These are phyloP conservation scores for Ctenodactylus gundi DNA, from an alignment of 2,113 vertebrate genomes.

Conservation along the genomic window DNA sequence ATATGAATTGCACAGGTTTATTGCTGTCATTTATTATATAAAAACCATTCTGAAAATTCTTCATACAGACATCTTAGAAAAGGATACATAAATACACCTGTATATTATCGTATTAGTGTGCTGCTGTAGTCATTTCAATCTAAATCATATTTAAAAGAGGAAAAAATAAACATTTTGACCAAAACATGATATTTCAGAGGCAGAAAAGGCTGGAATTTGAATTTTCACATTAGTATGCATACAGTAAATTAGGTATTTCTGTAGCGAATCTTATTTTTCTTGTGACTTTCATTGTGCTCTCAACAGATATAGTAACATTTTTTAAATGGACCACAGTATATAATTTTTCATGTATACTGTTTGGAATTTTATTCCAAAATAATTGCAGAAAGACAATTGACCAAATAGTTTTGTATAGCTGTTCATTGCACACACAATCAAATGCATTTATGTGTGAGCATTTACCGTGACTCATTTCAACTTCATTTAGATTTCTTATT, in stretches of 20 bases:
- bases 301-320: neutral
- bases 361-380: conserved; percentile 1
- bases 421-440: neutral
- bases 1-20: neutral
- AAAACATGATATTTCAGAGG: neutral
- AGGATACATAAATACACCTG: neutral
- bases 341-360: conserved; percentile 6
- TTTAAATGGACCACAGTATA: neutral
- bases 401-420: neutral
- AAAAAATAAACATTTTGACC: neutral
- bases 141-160: neutral
- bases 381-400: conserved; percentile 12
- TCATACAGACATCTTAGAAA: conserved; percentile 12
- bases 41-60: conserved; percentile 26
- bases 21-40: conserved; percentile 31
- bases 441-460: neutral
- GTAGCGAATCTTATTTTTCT: conserved; percentile 36
- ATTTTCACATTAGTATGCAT: conserved; percentile 38
- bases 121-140: neutral
- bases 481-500: conserved; percentile 24
- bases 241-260: conserved; percentile 15
- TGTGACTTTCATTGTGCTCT: neutral
- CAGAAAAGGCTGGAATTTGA: conserved; percentile 15
- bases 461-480: neutral
- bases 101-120: neutral